Evolutionary conservation across 2,797 vertebrate genomes (phyloP).

Genomic region (Leptoclinus maculatus): DNA sequence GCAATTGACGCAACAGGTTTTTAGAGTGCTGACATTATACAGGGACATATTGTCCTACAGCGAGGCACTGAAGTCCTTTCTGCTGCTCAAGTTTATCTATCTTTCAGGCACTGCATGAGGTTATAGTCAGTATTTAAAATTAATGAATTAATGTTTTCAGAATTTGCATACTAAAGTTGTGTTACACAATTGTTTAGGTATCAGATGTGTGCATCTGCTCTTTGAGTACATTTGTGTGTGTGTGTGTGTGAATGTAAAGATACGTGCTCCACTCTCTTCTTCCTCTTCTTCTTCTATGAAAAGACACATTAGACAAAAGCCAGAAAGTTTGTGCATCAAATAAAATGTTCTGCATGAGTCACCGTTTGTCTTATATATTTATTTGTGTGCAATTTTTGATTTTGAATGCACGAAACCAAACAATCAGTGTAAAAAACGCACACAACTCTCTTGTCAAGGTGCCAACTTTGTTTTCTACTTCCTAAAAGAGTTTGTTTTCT

Average conservation of each 20-base stretch:
- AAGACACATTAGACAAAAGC: neutral
- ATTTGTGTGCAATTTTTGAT: neutral
- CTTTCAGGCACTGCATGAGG: neutral
- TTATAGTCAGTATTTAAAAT: neutral
- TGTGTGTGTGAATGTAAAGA: neutral
- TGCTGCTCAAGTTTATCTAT: neutral
- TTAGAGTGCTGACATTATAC: conserved; percentile 10
- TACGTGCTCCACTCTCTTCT: neutral
- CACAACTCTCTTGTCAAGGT: too few species aligned
- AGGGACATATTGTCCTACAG: neutral
- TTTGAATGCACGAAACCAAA: neutral
- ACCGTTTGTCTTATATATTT: neutral
- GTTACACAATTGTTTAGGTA: too few species aligned
- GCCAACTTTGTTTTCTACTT: too few species aligned
- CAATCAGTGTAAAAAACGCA: too few species aligned
- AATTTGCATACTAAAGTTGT: too few species aligned
- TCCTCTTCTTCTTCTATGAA: neutral
- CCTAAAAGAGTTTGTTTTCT: too few species aligned
- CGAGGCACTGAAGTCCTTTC: neutral
- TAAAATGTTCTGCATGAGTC: neutral
- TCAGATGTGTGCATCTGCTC: neutral
- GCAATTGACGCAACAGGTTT: conserved; percentile 30
- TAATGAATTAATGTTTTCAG: too few species aligned
- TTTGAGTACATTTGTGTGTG: neutral
- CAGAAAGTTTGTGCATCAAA: neutral